Percentiles rank a stretch among this genome's conserved stretches.
These are phyloP conservation scores for Diarsia rubi DNA, from an alignment of 2,888 invertebrate genomes.

Conservation along the genomic window DNA sequence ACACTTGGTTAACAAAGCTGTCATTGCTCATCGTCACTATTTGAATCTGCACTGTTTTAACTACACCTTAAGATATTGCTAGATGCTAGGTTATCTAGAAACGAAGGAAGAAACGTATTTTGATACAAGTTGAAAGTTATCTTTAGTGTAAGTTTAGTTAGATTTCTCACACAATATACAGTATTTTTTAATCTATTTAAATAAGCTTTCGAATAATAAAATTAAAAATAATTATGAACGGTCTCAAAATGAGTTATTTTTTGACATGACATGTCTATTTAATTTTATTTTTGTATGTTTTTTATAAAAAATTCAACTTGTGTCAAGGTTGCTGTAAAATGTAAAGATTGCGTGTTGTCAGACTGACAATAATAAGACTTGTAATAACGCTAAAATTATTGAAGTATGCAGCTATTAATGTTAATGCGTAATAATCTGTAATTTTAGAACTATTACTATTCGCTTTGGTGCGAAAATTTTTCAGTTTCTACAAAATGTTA, in stretches of 20 bases:
- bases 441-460: conserved; percentile 46
- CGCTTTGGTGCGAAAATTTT: conserved; percentile 27
- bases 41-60: conserved; percentile 61
- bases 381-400: conserved; percentile 52
- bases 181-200: conserved; percentile 37
- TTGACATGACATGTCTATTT: conserved; percentile 18
- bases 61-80: conserved; percentile 54
- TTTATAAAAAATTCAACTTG: conserved; percentile 54
- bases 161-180: conserved; percentile 24
- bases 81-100: conserved; percentile 38
- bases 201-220: conserved; percentile 10
- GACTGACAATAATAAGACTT: conserved; percentile 52
- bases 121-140: conserved; percentile 60
- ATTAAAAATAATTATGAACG: conserved; percentile 7
- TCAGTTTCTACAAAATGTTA: conserved; percentile 41
- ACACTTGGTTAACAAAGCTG: conserved; percentile 46
- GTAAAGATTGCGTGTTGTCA: conserved; percentile 38
- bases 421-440: conserved; percentile 19
- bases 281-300: conserved; percentile 28
- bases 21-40: conserved; percentile 48
- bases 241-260: conserved; percentile 28
- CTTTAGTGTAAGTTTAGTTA: conserved; percentile 45
- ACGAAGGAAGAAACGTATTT: conserved; percentile 29
- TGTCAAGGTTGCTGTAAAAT: conserved; percentile 39
- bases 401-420: conserved; percentile 10